Conservation (phyloP, 2,888 invertebrate species). For the Anthophora plumipes region DNA sequence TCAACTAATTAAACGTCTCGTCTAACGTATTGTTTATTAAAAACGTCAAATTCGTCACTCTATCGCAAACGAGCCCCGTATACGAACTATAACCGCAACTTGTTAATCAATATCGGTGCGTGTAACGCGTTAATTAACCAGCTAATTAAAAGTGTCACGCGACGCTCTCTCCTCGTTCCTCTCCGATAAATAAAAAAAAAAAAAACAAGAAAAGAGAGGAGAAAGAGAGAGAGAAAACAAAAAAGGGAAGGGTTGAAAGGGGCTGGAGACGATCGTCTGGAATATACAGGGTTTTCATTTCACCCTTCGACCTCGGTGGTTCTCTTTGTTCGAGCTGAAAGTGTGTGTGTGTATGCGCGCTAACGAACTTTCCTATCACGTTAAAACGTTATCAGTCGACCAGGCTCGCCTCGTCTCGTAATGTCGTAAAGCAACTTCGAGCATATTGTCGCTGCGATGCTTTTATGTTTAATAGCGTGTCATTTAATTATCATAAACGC, state of each 20-base stretch:
- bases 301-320: background rate
- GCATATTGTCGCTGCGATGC: slow-evolving; percentile 40
- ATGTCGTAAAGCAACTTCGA: slow-evolving; percentile 40
- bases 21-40: background rate
- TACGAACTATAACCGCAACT: background rate
- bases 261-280: background rate
- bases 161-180: background rate
- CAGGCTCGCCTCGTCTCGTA: slow-evolving; percentile 10
- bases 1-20: too few relatives aligned
- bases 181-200: background rate
- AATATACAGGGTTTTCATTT: background rate
- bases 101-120: background rate
- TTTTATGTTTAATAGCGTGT: slow-evolving; percentile 48
- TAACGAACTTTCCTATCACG: slow-evolving; percentile 41
- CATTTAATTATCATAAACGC: slow-evolving; percentile 56
- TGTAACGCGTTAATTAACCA: background rate
- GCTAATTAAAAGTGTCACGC: slow-evolving; percentile 15
- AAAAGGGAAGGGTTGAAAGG: too few relatives aligned
- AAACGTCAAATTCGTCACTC: background rate
- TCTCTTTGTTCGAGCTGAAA: slow-evolving; percentile 4
- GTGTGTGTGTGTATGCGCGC: slow-evolving; percentile 1
- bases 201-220: too few relatives aligned
- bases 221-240: too few relatives aligned
- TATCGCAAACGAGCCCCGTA: background rate
- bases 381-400: slow-evolving; percentile 38